These are phyloP conservation scores for Oryzias celebensis DNA, from an alignment of 2,113 vertebrate species.

Conservation along the genomic window DNA sequence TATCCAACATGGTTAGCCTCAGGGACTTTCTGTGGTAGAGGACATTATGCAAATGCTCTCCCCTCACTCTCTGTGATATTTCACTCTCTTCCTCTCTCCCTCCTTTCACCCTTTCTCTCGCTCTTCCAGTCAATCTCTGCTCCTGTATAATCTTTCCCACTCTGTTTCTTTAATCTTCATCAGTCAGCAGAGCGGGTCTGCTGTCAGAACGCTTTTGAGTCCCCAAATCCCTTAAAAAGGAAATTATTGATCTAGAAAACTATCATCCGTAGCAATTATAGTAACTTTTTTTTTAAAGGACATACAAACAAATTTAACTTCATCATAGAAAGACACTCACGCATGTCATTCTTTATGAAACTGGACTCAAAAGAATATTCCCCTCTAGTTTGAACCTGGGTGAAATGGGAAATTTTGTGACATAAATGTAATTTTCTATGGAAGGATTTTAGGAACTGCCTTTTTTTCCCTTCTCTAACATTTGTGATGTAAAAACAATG, in stretches of 20 bases:
- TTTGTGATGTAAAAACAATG: no score
- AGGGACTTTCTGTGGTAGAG: conserved; percentile 95
- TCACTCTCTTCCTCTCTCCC: conserved; percentile 41
- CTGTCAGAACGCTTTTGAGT: conserved; percentile 42
- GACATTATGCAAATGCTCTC: conserved; percentile 98
- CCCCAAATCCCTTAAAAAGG: conserved; percentile 33
- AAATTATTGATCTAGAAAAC: conserved; percentile 33
- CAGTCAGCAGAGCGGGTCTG: conserved; percentile 65
- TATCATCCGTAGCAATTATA: neutral
- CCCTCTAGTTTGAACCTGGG: no score
- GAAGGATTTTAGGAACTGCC: no score
- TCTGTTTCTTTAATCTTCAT: conserved; percentile 71
- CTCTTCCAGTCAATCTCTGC: conserved; percentile 62
- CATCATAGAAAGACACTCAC: no score
- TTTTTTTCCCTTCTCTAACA: no score
- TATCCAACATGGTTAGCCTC: conserved; percentile 95
- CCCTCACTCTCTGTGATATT: conserved; percentile 44
- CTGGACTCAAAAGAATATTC: no score
- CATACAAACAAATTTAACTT: no score
- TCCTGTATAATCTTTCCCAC: conserved; percentile 74
- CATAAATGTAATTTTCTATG: no score
- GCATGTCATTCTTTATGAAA: no score
- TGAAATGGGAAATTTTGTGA: no score
- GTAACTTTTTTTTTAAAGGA: no score
- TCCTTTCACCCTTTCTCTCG: conserved; percentile 32